A percentile compares a stretch with the other conserved stretches of the same genome.
These are phyloP conservation scores for Sus cebifrons DNA, from an alignment of 2,797 vertebrate genomes.

Conservation along the genomic window DNA sequence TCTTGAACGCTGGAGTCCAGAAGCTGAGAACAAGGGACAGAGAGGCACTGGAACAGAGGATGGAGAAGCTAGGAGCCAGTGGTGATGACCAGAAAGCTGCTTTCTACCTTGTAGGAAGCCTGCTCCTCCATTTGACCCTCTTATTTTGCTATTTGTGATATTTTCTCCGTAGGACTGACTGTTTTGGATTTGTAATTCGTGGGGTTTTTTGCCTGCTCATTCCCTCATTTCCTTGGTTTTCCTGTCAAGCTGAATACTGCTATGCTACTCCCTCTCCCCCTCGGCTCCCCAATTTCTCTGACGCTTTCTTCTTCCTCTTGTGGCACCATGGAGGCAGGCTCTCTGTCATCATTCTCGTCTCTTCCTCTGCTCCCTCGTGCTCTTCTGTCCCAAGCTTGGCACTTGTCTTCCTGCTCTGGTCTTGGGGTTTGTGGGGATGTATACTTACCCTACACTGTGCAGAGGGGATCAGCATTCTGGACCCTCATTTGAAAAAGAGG, in stretches of 20 bases:
- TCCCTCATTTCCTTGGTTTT: neutral
- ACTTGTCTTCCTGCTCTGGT: neutral
- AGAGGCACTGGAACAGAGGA: neutral
- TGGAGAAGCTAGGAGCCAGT: neutral
- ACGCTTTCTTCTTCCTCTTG: neutral
- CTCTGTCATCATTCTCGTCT: neutral
- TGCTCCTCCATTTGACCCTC: neutral
- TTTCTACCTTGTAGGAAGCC: neutral
- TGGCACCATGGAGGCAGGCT: neutral
- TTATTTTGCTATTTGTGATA: constrained; percentile 25
- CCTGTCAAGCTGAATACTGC: neutral
- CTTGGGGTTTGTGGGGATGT: neutral
- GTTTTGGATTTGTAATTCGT: neutral
- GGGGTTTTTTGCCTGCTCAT: neutral
- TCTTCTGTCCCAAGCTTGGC: neutral
- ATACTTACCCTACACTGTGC: rapidly evolving
- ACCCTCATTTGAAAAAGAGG: neutral
- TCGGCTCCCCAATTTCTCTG: neutral
- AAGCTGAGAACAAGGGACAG: neutral
- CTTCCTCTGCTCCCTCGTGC: neutral
- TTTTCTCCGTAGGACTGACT: neutral
- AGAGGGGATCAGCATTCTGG: neutral
- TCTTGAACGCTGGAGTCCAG: neutral
- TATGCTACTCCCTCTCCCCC: rapidly evolving
- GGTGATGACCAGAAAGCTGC: neutral